A percentile compares a stretch with the other conserved stretches of the same genome.
Evolutionary conservation across 2,888 invertebrate genomes (phyloP).

Genomic region (Oxycera nigricornis): DNA sequence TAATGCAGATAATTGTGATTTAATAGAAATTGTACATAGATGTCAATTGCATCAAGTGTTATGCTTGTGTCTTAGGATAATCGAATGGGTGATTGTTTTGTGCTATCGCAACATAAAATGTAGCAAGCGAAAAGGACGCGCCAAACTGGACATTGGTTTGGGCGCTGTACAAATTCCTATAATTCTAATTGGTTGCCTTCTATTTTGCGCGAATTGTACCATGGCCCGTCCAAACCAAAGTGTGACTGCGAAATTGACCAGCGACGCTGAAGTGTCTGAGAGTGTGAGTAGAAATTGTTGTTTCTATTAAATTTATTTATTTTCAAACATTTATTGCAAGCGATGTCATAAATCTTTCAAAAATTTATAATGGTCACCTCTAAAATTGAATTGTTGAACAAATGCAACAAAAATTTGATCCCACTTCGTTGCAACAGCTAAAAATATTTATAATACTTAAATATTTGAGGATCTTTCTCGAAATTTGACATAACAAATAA

Average conservation of each 20-base stretch:
- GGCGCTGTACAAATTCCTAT: constrained; percentile 18
- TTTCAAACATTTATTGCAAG: too few relatives aligned
- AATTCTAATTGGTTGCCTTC: constrained; percentile 39
- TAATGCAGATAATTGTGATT: constrained; percentile 43
- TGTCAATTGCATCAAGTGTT: constrained; percentile 36
- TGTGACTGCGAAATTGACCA: constrained; percentile 39
- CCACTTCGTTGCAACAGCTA: too few relatives aligned
- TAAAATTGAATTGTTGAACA: too few relatives aligned
- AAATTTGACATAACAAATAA: too few relatives aligned
- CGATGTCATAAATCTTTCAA: too few relatives aligned
- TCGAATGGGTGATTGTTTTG: constrained; percentile 30
- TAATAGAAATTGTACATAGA: constrained; percentile 30
- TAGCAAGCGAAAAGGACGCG: constrained; percentile 16
- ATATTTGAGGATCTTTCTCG: too few relatives aligned
- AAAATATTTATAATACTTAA: too few relatives aligned
- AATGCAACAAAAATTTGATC: too few relatives aligned
- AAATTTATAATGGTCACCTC: too few relatives aligned
- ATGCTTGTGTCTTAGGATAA: constrained; percentile 29
- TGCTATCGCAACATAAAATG: constrained; percentile 11
- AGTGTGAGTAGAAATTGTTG: constrained; percentile 38
- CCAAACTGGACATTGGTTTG: neutral
- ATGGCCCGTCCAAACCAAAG: constrained; percentile 58
- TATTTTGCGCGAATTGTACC: constrained; percentile 52
- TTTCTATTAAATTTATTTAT: too few relatives aligned
- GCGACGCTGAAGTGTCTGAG: constrained; percentile 31